phyloP scores from a whole-genome alignment of 1,140 invertebrate genomes.

The Trichonephila inaurata region DNA sequence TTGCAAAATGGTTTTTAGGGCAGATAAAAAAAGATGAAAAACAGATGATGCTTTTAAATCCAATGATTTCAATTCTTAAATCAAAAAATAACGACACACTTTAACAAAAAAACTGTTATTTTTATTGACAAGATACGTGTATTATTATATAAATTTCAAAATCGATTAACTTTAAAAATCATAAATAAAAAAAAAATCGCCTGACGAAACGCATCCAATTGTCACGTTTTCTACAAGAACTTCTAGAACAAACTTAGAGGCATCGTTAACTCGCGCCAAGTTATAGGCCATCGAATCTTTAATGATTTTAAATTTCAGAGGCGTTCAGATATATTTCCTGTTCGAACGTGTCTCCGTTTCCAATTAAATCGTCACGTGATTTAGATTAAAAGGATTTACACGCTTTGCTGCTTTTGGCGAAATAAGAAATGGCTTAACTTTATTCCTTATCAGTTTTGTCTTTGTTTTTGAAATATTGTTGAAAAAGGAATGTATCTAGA shows the following conservation, averaged over 20 bases:
- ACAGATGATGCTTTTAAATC: no score
- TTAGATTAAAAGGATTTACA: not conserved
- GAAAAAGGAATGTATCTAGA: not conserved
- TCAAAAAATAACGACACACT: no score
- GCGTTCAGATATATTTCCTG: not conserved
- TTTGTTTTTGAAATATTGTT: not conserved
- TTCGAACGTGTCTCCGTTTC: not conserved
- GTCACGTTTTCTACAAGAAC: not conserved
- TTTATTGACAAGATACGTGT: no score
- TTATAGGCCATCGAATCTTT: not conserved
- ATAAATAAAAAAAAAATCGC: no score
- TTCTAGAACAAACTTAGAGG: not conserved
- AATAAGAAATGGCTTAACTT: not conserved
- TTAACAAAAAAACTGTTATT: no score
- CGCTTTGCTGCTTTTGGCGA: not conserved
- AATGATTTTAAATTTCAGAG: not conserved
- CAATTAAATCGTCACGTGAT: not conserved
- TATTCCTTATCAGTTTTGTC: not conserved
- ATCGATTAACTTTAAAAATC: no score
- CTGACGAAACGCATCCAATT: not conserved
- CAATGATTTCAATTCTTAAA: no score
- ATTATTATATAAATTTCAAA: no score
- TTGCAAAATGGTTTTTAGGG: no score
- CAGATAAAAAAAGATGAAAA: no score
- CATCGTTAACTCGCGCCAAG: not conserved